These are phyloP conservation scores for Oxyscelio sp. DNA, from an alignment of 2,888 invertebrate species.

Conservation along the genomic window DNA sequence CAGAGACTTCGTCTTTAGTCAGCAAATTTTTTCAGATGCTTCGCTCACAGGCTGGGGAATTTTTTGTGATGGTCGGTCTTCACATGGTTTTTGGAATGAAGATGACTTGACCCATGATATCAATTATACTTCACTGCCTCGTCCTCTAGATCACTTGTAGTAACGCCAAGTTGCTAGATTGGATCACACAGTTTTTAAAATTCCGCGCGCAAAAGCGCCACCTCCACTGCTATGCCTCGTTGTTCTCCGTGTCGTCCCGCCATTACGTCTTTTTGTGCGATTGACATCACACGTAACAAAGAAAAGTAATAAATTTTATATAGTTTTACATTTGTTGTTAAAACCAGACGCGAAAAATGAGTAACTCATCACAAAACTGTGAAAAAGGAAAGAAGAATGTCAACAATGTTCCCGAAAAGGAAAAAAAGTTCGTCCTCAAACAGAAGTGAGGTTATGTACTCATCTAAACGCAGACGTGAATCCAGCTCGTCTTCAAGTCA, in stretches of 20 bases:
- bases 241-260: not conserved
- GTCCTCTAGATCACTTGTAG: conserved; percentile 30
- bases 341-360: not conserved
- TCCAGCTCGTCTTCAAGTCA: not conserved
- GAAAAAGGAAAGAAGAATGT: not conserved
- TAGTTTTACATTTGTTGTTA: no score
- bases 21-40: no score
- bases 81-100: no score
- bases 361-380: no score
- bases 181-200: conserved; percentile 22
- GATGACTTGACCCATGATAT: no score
- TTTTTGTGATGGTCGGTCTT: no score
- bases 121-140: conserved; percentile 15
- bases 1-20: no score
- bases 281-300: conserved; percentile 14
- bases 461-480: not conserved
- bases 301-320: not conserved
- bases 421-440: no score
- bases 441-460: conserved; percentile 9
- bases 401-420: not conserved
- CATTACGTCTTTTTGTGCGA: conserved; percentile 57
- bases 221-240: not conserved
- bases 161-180: conserved; percentile 20
- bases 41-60: no score
- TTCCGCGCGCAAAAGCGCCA: not conserved